Evolutionary conservation across 2,797 vertebrate species (phyloP).

Genomic region (Pyrrhura leucotis): DNA sequence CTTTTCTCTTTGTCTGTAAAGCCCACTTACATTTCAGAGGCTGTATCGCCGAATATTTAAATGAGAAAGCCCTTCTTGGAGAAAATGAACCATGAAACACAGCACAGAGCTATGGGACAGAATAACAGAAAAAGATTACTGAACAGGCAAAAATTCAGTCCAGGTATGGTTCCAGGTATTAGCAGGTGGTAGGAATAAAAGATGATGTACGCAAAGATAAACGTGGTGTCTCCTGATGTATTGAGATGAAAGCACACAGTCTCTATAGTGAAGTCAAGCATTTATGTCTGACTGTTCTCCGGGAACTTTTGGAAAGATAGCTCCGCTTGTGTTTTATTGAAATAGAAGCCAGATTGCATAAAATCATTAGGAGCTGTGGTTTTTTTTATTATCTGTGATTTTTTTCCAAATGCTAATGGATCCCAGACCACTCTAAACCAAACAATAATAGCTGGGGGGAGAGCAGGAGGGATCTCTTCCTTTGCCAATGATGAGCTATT

Average conservation of each 20-base stretch:
- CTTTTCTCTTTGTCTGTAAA: neutral
- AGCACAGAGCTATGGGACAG: neutral
- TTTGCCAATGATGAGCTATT: neutral
- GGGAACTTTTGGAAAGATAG: constrained; percentile 11
- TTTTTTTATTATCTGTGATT: constrained; percentile 47
- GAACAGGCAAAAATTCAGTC: neutral
- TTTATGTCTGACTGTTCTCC: neutral
- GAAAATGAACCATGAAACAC: neutral
- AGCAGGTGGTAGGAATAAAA: constrained; percentile 19
- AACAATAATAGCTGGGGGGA: neutral
- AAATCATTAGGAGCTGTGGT: constrained; percentile 12
- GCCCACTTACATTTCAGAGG: neutral
- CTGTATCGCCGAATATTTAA: neutral
- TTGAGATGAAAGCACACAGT: neutral
- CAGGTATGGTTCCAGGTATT: neutral
- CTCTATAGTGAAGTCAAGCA: neutral
- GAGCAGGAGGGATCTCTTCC: neutral
- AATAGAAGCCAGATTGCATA: constrained; percentile 39
- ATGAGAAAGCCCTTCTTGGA: neutral
- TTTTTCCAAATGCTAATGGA: neutral
- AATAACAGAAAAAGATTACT: neutral
- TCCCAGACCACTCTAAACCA: constrained; percentile 22
- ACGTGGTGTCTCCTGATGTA: neutral
- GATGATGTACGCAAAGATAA: constrained; percentile 6
- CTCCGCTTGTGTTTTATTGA: constrained; percentile 13